Percentiles rank a stretch among this genome's conserved stretches.
These are phyloP conservation scores for Theocolax elegans DNA, from an alignment of 1,140 invertebrate species.

Conservation along the genomic window DNA sequence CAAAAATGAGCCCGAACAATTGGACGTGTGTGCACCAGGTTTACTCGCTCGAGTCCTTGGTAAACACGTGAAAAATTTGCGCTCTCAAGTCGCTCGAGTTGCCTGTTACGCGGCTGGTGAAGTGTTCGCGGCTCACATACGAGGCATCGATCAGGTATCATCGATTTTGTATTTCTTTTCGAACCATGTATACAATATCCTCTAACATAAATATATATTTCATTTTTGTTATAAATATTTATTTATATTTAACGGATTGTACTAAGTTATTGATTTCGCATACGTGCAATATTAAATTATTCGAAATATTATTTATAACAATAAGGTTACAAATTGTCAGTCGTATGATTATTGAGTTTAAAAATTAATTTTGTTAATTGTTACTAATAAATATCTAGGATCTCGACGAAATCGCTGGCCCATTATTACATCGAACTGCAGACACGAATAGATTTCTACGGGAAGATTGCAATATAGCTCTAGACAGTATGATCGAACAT, in stretches of 20 bases:
- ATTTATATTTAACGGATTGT: too few species aligned
- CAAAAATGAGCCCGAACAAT: slow-evolving; percentile 75
- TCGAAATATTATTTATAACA: too few species aligned
- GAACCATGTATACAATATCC: too few species aligned
- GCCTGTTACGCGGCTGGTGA: slow-evolving; percentile 84
- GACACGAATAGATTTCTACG: slow-evolving; percentile 94
- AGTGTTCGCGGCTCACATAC: slow-evolving; percentile 78
- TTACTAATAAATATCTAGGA: slow-evolving; percentile 74
- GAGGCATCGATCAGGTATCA: slow-evolving; percentile 80
- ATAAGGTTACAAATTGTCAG: too few species aligned
- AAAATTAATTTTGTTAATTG: too few species aligned
- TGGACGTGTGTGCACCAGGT: slow-evolving; percentile 70
- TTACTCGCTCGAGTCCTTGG: slow-evolving; percentile 77
- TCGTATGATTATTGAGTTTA: too few species aligned
- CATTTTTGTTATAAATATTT: too few species aligned
- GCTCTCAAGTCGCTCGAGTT: slow-evolving; percentile 89
- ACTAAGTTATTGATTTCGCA: too few species aligned
- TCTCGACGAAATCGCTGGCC: slow-evolving; percentile 83
- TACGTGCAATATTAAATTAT: too few species aligned
- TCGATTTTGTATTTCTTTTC: neutral
- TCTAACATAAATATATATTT: too few species aligned
- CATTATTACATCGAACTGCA: slow-evolving; percentile 85
- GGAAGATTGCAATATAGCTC: slow-evolving; percentile 84
- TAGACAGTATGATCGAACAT: slow-evolving; percentile 83
- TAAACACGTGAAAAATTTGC: slow-evolving; percentile 84